These are phyloP conservation scores for Prionace glauca DNA, from an alignment of 2,797 vertebrate genomes.

Conservation along the genomic window DNA sequence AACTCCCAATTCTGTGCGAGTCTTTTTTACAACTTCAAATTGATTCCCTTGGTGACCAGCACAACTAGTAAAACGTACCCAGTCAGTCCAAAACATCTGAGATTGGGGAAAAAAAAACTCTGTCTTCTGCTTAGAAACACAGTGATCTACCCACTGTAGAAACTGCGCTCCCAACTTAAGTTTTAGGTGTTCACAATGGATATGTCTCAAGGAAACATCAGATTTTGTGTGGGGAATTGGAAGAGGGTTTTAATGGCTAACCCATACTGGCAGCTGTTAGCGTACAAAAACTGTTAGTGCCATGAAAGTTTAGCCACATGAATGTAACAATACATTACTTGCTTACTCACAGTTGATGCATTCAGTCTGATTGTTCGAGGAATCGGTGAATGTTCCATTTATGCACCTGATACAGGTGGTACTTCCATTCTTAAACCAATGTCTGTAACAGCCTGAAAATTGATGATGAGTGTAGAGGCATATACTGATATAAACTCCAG, in stretches of 20 bases:
- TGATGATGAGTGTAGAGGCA: slow-evolving; percentile 32
- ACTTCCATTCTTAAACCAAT: slow-evolving; percentile 70
- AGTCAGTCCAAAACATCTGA: neutral
- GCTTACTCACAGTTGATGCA: slow-evolving; percentile 55
- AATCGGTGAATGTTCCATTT: slow-evolving; percentile 47
- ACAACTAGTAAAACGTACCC: neutral
- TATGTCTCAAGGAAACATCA: neutral
- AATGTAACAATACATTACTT: neutral
- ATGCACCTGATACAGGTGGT: slow-evolving; percentile 69
- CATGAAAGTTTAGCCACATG: neutral
- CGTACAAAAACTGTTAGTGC: neutral
- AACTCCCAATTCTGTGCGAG: neutral
- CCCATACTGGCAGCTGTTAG: neutral
- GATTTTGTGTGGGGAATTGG: neutral
- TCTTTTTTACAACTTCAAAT: neutral
- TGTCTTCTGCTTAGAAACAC: neutral
- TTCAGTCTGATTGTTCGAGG: slow-evolving; percentile 48
- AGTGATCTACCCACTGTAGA: neutral
- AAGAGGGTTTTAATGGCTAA: neutral
- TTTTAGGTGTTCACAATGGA: neutral
- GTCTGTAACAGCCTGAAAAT: slow-evolving; percentile 70
- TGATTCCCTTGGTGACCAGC: neutral
- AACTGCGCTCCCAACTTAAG: neutral
- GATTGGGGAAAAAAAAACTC: neutral
- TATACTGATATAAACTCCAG: neutral